A percentile compares a stretch with the other conserved stretches of the same genome.
phyloP scores from a whole-genome alignment of 2,888 invertebrate genomes.

The Chesias legatella region DNA sequence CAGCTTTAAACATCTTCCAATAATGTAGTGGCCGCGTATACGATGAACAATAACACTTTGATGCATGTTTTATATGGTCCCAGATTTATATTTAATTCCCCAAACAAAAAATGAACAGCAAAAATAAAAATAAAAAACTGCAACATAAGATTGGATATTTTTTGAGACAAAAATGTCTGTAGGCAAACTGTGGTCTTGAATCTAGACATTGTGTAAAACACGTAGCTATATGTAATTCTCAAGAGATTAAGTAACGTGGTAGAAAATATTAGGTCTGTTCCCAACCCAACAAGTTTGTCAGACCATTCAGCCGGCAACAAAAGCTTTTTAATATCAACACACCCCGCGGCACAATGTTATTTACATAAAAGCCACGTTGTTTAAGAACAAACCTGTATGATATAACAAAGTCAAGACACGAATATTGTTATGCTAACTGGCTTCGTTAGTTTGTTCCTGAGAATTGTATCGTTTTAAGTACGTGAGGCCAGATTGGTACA shows the following conservation, averaged over 20 bases:
- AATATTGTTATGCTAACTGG: constrained; percentile 78
- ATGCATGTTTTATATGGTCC: constrained; percentile 8
- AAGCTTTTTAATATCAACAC: constrained; percentile 74
- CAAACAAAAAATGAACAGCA: too few relatives aligned
- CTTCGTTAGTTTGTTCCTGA: constrained; percentile 77
- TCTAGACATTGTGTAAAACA: not conserved
- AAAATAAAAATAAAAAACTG: too few relatives aligned
- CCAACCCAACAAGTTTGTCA: constrained; percentile 47
- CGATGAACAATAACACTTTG: constrained; percentile 19
- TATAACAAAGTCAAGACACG: constrained; percentile 41
- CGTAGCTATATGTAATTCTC: constrained; percentile 10
- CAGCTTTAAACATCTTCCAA: constrained; percentile 13
- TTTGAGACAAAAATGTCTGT: too few relatives aligned
- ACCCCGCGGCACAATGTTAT: constrained; percentile 64
- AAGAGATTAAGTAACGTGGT: constrained; percentile 21
- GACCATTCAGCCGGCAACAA: constrained; percentile 54
- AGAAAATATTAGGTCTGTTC: constrained; percentile 20
- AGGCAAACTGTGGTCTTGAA: too few relatives aligned
- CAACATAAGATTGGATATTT: too few relatives aligned
- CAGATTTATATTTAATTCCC: not conserved
- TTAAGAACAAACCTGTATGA: constrained; percentile 51
- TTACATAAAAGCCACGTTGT: constrained; percentile 74
- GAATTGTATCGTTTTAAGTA: constrained; percentile 68
- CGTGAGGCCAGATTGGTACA: constrained; percentile 56
- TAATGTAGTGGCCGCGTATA: constrained; percentile 7